Evolutionary conservation across 1,140 invertebrate genomes (phyloP).

Genomic region (Drosophila santomea): DNA sequence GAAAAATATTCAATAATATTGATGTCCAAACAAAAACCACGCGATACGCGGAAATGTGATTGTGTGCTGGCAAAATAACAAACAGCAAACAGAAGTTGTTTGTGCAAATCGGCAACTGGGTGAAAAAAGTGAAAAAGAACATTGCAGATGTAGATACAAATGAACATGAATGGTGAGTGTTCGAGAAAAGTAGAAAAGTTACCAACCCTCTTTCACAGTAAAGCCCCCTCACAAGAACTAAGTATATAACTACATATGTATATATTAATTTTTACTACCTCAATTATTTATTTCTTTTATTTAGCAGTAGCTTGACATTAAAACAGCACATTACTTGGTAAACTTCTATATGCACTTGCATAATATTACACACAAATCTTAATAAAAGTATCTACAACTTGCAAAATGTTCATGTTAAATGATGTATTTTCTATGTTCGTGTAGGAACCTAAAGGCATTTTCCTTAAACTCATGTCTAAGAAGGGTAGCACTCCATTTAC

Average conservation of each 20-base stretch:
- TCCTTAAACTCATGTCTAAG: no score
- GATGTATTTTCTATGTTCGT: no score
- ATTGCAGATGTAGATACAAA: constrained; percentile 17
- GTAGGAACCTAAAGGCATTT: no score
- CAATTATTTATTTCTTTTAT: no score
- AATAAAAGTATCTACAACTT: neutral
- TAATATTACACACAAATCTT: no score
- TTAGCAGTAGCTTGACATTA: no score
- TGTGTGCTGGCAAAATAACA: constrained; percentile 31
- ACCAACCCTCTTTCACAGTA: neutral
- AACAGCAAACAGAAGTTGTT: constrained; percentile 31
- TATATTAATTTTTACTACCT: no score
- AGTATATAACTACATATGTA: no score
- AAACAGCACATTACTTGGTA: no score
- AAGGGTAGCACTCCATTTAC: neutral
- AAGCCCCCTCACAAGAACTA: neutral
- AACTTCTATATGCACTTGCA: no score
- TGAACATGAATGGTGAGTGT: neutral
- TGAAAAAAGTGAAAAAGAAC: neutral
- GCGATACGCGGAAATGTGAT: constrained; percentile 3
- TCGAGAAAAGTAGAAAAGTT: neutral
- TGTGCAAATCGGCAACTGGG: constrained; percentile 20
- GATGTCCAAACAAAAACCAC: constrained; percentile 20
- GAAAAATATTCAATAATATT: constrained; percentile 34
- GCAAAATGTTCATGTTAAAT: no score